Base-by-base conservation (phyloP, 2,888 invertebrate species). In the Carpatolechia fugitivella region DNA sequence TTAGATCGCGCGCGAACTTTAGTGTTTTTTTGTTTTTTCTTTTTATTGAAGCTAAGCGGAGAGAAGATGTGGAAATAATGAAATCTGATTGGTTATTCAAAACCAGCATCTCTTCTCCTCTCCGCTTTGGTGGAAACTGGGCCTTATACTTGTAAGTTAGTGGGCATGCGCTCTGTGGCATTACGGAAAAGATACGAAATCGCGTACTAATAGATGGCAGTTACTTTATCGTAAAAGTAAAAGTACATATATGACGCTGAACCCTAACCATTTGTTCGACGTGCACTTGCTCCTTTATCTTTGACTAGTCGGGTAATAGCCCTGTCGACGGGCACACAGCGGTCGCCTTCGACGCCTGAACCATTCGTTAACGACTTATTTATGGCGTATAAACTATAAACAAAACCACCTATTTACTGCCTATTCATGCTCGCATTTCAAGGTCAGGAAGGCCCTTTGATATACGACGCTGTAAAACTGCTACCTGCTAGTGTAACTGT, bases 301-400 rank as follows among this genome's bases (percentile, higher is more conserved):
- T 20, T 44, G 8, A 18, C 44, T 44, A 20, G 20, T n/a, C 13
- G 44, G 44, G 44, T 78, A 76, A 82, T 78, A 72, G 69, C 68
- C 66, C 63, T 57, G 68, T 62, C 68, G 76, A 78, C 76, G 74
- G 68, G 59, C 62, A 66, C 74, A 76, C 74, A 70, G 70, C 66
- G 68, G 68, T 65, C 69, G 61, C 56, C 68, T 60, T 56, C 59
- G 35, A 20, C 36, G 44, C 35, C 14, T 57, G 61, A 66, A 68
- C 66, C 62, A 60, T 61, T 57, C 62, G 74, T 76, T 76, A 71
- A 81, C 73, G 72, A 72, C 69, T 72, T 72, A 76, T 81, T 80
- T 78, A 82, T 77, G 73, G 72, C 73, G 71, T 76, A 80, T 77
- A 77, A 74, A 70, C 59, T 70, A 70, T 68, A 66, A 71, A 69